Evolutionary conservation across 2,113 vertebrate genomes (phyloP), one percentile per base, ranked within the genome.

Genomic region (Nymphicus hollandicus): DNA sequence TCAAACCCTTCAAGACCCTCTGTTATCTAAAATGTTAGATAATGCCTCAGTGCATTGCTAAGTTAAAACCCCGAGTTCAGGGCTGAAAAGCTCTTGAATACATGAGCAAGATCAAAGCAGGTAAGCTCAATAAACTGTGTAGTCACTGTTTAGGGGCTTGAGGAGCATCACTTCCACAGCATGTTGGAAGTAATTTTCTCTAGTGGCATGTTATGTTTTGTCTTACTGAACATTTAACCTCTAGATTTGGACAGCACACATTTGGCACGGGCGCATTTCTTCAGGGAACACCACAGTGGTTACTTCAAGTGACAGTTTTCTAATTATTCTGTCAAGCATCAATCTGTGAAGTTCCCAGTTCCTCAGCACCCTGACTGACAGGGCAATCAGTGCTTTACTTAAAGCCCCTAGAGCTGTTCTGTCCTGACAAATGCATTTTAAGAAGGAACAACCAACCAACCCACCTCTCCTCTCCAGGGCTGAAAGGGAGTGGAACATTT

Each of bases 321-420:
- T 99, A 99, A 99, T 99, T 99, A 99, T 98, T 99, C 98, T 99
- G 99, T 99, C 99, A 99, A 99, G 98, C 98, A 99, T 99, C 99
- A 99, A 99, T 99, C 98, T 98, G 95, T 93, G 98, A 98, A 97
- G 99, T 98, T 98, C 98, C 98, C 89, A 98, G 98, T 98, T 98
- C 91, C 97, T 98, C 97, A 93, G 97, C 91, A 94, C 95, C 93
- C 97, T 99, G 99, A 99, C 96, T 99, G 99, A 99, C 99, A 99
- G 97, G 98, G 99, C 99, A 99, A 99, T 99, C 99, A 99, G 98
- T 37, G 93, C 96, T 97, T 97, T 97, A 97, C 97, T 98, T 97
- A 97, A 96, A 97, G 97, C 92, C 88, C 96, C 97, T 94, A 90
- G 90, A 96, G 89, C 80, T 91, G 89, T 49, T 88, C 95, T 86